A percentile compares a stretch with the other conserved stretches of the same genome.
These are phyloP conservation scores for Adelognathus sp. DNA, from an alignment of 2,888 invertebrate genomes.

Conservation along the genomic window DNA sequence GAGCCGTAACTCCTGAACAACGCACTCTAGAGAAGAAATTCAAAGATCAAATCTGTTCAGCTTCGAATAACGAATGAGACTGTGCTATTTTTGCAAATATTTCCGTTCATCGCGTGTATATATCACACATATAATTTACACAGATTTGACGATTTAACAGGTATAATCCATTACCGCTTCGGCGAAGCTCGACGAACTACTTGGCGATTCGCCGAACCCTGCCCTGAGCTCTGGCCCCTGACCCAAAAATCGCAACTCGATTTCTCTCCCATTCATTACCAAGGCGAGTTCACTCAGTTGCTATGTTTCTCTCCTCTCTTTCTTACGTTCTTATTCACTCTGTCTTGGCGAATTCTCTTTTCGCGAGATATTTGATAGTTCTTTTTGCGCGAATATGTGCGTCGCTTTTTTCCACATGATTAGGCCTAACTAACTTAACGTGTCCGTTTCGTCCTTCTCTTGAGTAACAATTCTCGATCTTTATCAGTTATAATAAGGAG, in stretches of 20 bases:
- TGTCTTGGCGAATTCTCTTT: neutral
- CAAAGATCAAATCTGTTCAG: neutral
- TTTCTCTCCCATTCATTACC: conserved; percentile 28
- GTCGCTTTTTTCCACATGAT: conserved; percentile 1
- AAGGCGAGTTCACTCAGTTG: conserved; percentile 41
- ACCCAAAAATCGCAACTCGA: conserved; percentile 41
- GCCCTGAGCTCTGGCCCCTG: conserved; percentile 20
- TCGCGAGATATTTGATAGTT: neutral
- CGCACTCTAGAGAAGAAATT: neutral
- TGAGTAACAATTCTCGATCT: conserved; percentile 4
- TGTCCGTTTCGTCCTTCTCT: neutral
- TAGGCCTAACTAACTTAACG: conserved; percentile 39
- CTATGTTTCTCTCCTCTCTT: conserved; percentile 10
- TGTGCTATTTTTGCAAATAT: neutral
- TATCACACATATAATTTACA: conserved; percentile 23
- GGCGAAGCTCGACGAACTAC: conserved; percentile 44
- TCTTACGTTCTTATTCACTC: neutral
- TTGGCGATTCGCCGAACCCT: conserved; percentile 51
- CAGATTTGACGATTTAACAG: conserved; percentile 45
- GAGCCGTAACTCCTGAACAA: neutral
- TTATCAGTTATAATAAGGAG: conserved; percentile 20
- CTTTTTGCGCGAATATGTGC: neutral
- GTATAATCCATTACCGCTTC: conserved; percentile 45
- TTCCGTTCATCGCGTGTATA: neutral
- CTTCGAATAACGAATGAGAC: neutral